Evolutionary conservation across 2,113 vertebrate species (phyloP).

Genomic region (Scomber scombrus): DNA sequence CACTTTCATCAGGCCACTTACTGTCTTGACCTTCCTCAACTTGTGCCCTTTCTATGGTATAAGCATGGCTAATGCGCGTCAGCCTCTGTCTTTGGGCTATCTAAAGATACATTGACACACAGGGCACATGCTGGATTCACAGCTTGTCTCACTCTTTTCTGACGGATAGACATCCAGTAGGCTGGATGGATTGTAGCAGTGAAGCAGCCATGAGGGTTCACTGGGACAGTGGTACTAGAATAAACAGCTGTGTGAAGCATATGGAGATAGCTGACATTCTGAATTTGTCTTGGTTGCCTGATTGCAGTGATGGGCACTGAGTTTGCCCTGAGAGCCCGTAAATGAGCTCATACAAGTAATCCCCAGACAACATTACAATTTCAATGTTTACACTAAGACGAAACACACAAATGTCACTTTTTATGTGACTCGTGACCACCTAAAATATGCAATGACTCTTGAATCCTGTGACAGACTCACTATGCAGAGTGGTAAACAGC

Average conservation of each 20-base stretch:
- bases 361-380: neutral
- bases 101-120: slow-evolving; percentile 54
- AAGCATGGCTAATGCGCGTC: slow-evolving; percentile 49
- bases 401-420: neutral
- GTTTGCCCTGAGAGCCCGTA: slow-evolving; percentile 18
- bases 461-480: neutral
- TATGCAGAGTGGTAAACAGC: neutral
- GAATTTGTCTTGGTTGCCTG: slow-evolving; percentile 82
- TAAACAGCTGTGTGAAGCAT: slow-evolving; percentile 88
- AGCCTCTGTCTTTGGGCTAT: slow-evolving; percentile 55
- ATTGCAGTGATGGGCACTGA: slow-evolving; percentile 87
- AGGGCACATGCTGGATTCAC: slow-evolving; percentile 40
- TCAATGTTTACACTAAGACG: neutral
- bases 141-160: slow-evolving; percentile 23
- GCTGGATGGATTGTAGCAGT: slow-evolving; percentile 3
- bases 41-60: slow-evolving; percentile 65
- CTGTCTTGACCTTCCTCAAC: slow-evolving; percentile 63
- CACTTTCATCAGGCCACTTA: slow-evolving; percentile 78
- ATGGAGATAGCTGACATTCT: slow-evolving; percentile 83
- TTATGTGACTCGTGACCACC: neutral
- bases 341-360: slow-evolving; percentile 9
- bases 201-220: neutral
- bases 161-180: slow-evolving; percentile 47
- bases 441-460: slow-evolving; percentile 1
- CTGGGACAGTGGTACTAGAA: slow-evolving; percentile 12